Evolutionary conservation across 1,140 invertebrate species (phyloP), one percentile per base, ranked within the genome.

Genomic region (Drosophila bifasciata): DNA sequence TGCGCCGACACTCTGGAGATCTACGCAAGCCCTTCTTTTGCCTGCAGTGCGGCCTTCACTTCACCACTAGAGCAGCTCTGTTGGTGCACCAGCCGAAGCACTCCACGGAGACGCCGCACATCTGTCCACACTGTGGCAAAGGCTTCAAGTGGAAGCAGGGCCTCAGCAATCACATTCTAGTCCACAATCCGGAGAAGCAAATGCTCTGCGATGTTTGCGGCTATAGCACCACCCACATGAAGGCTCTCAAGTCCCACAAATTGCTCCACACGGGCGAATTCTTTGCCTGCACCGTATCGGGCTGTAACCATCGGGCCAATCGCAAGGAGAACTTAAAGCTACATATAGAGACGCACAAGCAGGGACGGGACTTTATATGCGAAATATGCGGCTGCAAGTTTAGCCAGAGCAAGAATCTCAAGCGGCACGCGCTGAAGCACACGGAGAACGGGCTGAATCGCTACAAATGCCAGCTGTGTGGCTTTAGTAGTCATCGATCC

Each of bases 91-190:
- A 92, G 23, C 94, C 93, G 3, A 94, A 94, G 62, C 94, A 94
- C 73, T 93, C 93, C 0, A 92, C 83, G 8, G 92, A 93, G 66
- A 93, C 92, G 32, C 94, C 94, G 2, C 94, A 93, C 88, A 92
- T 93, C 0, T 95, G 94, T 72, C 88, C 92, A 13, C 85, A 93
- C 28, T 95, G 94, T 78, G 86, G 92, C n/a, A 93, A 93, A 75
- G 93, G 93, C 15, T 95, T 95, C 79, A 94, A 94, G 66, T 94
- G 94, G 93, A 94, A 94, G 41, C 93, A 94, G 81, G 93, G 93
- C 0, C 88, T 94, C 1, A 93, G 93, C 68, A 93, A 92, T 49
- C 94, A 95, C 77, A 91, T 93, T 73, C 79, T 94, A 2, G 92
- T 92, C 0, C 94, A 95, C 67, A 93, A 92, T 59, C 89, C 91